Conservation (phyloP, 2,888 invertebrate species). For the Pandemis cinnamomeana region DNA sequence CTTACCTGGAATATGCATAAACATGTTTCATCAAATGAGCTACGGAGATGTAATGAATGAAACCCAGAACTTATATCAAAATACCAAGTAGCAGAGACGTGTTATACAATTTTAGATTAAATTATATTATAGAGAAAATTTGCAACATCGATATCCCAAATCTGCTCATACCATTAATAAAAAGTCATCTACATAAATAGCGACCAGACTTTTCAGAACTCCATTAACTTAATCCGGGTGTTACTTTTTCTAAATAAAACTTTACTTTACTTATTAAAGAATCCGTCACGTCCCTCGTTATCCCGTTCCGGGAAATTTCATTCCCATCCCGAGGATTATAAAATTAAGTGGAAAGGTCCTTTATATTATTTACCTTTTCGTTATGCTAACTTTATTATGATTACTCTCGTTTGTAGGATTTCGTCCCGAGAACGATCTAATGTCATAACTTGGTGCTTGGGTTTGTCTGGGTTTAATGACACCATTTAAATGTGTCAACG, state of each 20-base stretch:
- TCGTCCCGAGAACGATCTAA: background rate
- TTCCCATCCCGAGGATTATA: background rate
- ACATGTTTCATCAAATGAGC: too few relatives aligned
- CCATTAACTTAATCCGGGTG: background rate
- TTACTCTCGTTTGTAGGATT: background rate
- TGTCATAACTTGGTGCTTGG: background rate
- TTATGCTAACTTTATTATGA: constrained; percentile 4
- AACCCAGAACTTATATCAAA: too few relatives aligned
- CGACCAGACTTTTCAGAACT: background rate
- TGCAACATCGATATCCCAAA: too few relatives aligned
- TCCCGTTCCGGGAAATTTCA: background rate
- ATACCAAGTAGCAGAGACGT: too few relatives aligned
- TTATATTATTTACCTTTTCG: constrained; percentile 1
- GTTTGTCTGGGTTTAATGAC: background rate
- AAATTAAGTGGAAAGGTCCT: constrained; percentile 7
- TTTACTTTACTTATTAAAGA: background rate
- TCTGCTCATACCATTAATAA: too few relatives aligned
- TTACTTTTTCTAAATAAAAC: background rate
- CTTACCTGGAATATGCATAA: too few relatives aligned
- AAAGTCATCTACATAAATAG: background rate
- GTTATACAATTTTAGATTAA: too few relatives aligned
- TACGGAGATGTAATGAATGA: too few relatives aligned
- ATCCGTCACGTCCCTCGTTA: background rate
- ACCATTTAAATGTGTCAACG: too few relatives aligned
- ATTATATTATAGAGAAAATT: too few relatives aligned